Percentiles rank a stretch among this genome's conserved stretches.
These are phyloP conservation scores for Porites lutea DNA, from an alignment of 64 coral and sea anemone genomes.

Conservation along the genomic window DNA sequence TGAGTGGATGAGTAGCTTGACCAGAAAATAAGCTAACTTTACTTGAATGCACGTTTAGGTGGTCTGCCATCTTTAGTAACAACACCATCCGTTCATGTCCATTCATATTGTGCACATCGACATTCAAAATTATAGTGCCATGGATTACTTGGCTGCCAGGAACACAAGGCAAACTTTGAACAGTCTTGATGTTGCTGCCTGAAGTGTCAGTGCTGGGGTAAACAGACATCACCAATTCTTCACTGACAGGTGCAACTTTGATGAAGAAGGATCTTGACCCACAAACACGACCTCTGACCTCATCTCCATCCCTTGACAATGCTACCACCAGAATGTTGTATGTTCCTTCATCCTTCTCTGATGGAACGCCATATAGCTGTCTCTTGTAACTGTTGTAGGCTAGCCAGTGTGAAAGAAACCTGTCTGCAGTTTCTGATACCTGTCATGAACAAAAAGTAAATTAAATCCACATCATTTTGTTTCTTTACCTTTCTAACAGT, in stretches of 20 bases:
- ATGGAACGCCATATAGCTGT: constrained; percentile 80
- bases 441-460: constrained; percentile 20
- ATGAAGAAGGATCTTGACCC: constrained; percentile 78
- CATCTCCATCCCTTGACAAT: constrained; percentile 29
- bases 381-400: constrained; percentile 55
- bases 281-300: constrained; percentile 67
- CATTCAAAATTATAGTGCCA: constrained; percentile 71
- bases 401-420: constrained; percentile 84
- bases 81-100: constrained; percentile 72
- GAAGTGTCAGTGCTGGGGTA: constrained; percentile 15
- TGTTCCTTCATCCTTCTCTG: constrained; percentile 71
- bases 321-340: constrained; percentile 82
- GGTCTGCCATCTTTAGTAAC: constrained; percentile 50
- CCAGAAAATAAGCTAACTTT: constrained; percentile 72
- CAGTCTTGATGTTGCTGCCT: constrained; percentile 11
- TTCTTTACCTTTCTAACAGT: not conserved
- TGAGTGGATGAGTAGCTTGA: constrained; percentile 61
- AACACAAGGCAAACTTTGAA: constrained; percentile 49
- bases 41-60: constrained; percentile 41
- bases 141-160: constrained; percentile 69
- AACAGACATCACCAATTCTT: constrained; percentile 10
- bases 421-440: constrained; percentile 77
- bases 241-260: constrained; percentile 24
- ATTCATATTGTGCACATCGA: constrained; percentile 63
- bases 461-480: not conserved